phyloP scores from a whole-genome alignment of 2,797 vertebrate species.

The Scolopax rusticola region DNA sequence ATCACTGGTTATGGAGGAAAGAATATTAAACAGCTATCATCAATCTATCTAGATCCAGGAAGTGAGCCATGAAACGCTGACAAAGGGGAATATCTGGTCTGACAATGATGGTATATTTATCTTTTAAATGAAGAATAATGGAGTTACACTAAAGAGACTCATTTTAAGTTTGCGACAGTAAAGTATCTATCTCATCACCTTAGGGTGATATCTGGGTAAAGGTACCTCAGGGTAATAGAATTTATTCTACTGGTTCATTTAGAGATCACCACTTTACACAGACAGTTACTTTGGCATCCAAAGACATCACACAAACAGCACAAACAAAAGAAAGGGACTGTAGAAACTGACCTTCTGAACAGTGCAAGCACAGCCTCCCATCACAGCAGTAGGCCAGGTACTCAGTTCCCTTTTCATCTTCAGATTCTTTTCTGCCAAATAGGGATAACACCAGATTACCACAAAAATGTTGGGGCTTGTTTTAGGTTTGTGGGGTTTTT shows the following conservation, averaged over 20 bases:
- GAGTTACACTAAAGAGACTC: conserved; percentile 38
- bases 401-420: not conserved
- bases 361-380: not conserved
- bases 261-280: not conserved
- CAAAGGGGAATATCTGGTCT: conserved; percentile 61
- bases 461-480: not conserved
- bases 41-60: conserved; percentile 59
- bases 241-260: not conserved
- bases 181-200: conserved; percentile 3
- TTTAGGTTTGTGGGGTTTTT: no score
- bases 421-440: not conserved
- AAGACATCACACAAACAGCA: not conserved
- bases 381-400: fast-evolving
- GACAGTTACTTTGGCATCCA: not conserved
- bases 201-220: not conserved
- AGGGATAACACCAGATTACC: not conserved
- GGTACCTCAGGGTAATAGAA: not conserved
- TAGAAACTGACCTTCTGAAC: not conserved
- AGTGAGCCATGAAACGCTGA: conserved; percentile 63
- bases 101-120: conserved; percentile 54
- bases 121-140: conserved; percentile 68
- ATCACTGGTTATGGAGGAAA: conserved; percentile 42
- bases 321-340: not conserved
- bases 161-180: conserved; percentile 25
- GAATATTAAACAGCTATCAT: conserved; percentile 67